A percentile compares a stretch with the other conserved stretches of the same genome.
Conservation (phyloP, 2,888 invertebrate genomes). For the Amaurobius ferox region DNA sequence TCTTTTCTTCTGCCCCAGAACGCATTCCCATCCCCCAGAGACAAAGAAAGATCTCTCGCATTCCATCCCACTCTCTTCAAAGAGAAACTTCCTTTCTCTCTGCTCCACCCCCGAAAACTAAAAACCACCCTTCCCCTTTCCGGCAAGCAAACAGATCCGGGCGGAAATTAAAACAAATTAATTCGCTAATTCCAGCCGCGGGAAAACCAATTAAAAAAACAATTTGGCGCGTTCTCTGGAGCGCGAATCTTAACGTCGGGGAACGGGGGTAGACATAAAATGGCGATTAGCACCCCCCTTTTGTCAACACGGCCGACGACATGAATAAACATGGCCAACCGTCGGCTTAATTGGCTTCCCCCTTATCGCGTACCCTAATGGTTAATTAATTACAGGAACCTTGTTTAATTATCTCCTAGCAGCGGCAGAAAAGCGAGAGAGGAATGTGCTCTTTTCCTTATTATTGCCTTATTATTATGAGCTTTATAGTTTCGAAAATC, state of each 20-base stretch:
- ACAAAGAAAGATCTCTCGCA: not conserved
- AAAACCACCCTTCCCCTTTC: conserved; percentile 16
- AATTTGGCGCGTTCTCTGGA: conserved; percentile 35
- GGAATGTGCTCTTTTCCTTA: conserved; percentile 37
- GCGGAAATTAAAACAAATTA: conserved; percentile 71
- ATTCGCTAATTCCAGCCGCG: conserved; percentile 58
- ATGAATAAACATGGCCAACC: conserved; percentile 71
- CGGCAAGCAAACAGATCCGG: conserved; percentile 54
- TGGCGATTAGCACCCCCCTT: conserved; percentile 51
- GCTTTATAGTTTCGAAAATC: conserved; percentile 48
- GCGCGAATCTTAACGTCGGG: conserved; percentile 36
- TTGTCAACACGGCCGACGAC: conserved; percentile 68
- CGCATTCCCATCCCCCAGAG: not conserved
- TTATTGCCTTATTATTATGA: conserved; percentile 61
- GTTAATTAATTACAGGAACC: conserved; percentile 68
- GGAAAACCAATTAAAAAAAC: conserved; percentile 61
- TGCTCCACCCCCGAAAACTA: not conserved
- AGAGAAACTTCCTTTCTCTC: not conserved
- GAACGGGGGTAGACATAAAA: conserved; percentile 42
- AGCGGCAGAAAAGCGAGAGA: conserved; percentile 9
- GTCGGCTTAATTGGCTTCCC: conserved; percentile 68
- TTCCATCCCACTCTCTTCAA: not conserved
- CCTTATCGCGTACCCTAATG: conserved; percentile 67
- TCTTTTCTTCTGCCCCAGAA: not conserved
- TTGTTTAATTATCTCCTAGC: conserved; percentile 64